Evolutionary conservation across 2,113 vertebrate species (phyloP), one percentile per base, ranked within the genome.

Genomic region (Gadus macrocephalus): DNA sequence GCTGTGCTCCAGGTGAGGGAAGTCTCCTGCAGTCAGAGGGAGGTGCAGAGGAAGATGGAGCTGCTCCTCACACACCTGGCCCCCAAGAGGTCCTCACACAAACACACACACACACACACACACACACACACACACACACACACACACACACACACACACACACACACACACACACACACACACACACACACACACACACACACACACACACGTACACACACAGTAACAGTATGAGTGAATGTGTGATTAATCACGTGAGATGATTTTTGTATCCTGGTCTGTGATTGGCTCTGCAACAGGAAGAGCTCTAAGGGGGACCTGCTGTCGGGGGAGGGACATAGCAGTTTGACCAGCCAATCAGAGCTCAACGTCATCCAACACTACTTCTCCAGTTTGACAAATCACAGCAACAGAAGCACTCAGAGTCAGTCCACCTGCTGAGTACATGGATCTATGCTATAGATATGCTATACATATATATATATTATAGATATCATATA

Each of bases 1-100:
- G 92, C 93, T 0, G 89, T 96, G 88, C 91, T 92, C 68, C 96
- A 96, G 90, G 94, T 98, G 68, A 94, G 92, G 73, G 94, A 96
- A 59, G 91, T 98, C 11, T 95, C 92, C 65, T 88, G 91, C 84
- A 94, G 93, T 80, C 95, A 97, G 80, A 94, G 91, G 78, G 95
- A 97, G 69, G 91, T 94, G 82, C 94, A 95, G 84, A 93, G 89
- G 90, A 93, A 90, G 79, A 90, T 96, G 9, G 95, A 98, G 56
- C 89, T 93, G 64, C 86, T 96, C 77, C 95, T 95, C 75, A 87
- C 92, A 16, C 93, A 95, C 72, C 92, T 91, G 5, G 88, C 15
- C 59, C 73, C 77, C 62, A 81, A 81, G 64, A 89, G 92, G 92
- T 93, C 74, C 5, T 5, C 16, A 28, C 64, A 5, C 17, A 15